Evolutionary conservation across 1,140 invertebrate species (phyloP), one percentile per base, ranked within the genome.

Genomic region (Eubasilissa regina): DNA sequence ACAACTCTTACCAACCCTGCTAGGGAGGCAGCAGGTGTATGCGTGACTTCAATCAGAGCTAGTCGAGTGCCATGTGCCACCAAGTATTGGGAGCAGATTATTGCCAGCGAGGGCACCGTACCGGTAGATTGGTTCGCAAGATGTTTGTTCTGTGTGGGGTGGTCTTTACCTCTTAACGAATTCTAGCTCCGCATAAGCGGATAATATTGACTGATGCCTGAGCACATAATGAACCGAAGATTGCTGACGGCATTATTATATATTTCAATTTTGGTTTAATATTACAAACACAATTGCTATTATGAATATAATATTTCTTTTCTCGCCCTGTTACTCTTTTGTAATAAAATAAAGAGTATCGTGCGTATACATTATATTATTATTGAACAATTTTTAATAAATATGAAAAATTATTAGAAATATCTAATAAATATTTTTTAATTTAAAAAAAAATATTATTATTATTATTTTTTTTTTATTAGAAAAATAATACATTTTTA

Each of bases 11-110:
- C 25, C 55, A 8, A 19, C 55, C 17, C 17, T 11, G 55, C 11
- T 9, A 8, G 17, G 19, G 10, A 15, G 55, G n/a, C 55, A 58
- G 55, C 55, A 58, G 55, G 55, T 58, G 55, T 58, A 15, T 58
- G 55, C 55, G 15, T 58, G 55, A 58, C 55, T 58, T 58, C 55
- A 58, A 58, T 58, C 55, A 58, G 55, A 58, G 9, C 17, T 0
- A 58, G 17, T 17, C 55, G 3, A 19, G 55, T 58, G 55, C 55
- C 12, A 21, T 19, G n/a, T 17, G 19, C 53, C 15, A n/a, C 55
- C 17, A 58, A 58, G 55, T 15, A 58, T 58, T 15, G 55, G 15
- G 17, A 58, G 17, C 55, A 21, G 55, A 58, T 58, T 58, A 58
- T 15, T 58, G 55, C 55, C 55, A 21, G 8, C 55, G 55, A 58